phyloP scores from a whole-genome alignment of 2,113 vertebrate genomes.

The Sphyrna mokarran region DNA sequence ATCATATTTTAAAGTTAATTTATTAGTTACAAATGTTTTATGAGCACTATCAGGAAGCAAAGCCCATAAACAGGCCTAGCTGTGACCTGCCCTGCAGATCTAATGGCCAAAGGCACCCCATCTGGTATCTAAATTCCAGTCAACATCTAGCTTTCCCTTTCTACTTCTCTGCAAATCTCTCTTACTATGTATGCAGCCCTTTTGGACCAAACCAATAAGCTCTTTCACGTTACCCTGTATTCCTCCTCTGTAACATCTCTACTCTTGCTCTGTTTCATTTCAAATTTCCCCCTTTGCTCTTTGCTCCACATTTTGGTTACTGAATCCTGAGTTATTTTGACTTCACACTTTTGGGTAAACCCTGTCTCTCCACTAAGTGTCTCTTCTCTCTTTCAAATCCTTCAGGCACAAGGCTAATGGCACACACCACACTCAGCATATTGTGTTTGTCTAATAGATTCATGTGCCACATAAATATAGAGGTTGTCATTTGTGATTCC shows the following conservation, averaged over 20 bases:
- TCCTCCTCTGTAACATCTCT: background rate
- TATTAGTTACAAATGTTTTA: background rate
- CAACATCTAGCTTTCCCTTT: background rate
- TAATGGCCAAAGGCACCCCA: background rate
- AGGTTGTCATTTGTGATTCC: background rate
- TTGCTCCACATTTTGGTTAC: background rate
- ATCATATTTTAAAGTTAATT: background rate
- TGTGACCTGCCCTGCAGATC: background rate
- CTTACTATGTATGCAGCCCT: background rate
- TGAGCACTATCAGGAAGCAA: background rate
- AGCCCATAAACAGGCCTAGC: background rate
- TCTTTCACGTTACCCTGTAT: background rate
- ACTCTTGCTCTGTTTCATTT: background rate
- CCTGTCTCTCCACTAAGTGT: background rate
- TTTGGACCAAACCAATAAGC: background rate
- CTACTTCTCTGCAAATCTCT: background rate
- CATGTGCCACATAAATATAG: background rate
- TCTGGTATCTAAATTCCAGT: background rate
- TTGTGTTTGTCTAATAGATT: background rate
- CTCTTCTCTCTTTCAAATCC: background rate
- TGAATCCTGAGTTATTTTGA: background rate
- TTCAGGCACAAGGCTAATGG: background rate
- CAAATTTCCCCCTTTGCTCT: background rate
- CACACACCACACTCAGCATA: background rate
- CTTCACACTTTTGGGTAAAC: background rate